These are phyloP conservation scores for Sapayoa aenigma DNA, from an alignment of 2,113 vertebrate genomes.

Conservation along the genomic window DNA sequence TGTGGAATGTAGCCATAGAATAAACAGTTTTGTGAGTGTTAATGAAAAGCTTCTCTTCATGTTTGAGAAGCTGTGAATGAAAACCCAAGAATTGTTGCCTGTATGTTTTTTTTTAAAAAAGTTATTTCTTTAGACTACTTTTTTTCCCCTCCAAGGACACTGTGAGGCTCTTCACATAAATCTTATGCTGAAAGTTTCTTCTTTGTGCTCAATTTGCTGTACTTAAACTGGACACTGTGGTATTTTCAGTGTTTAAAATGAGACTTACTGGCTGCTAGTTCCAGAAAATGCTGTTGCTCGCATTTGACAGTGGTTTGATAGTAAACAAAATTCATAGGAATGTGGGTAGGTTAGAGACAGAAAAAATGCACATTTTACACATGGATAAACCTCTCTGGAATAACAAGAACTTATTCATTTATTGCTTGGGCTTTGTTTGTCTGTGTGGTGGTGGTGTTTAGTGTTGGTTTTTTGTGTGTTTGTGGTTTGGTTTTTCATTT, in stretches of 20 bases:
- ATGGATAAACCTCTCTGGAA: neutral
- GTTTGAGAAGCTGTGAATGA: conserved; percentile 15
- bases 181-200: neutral
- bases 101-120: neutral
- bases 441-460: neutral
- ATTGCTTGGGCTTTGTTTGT: neutral
- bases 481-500: neutral
- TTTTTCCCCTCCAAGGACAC: neutral
- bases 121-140: neutral
- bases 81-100: neutral
- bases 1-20: neutral
- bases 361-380: neutral
- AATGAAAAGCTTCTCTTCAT: neutral
- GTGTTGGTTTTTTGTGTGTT: neutral
- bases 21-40: neutral
- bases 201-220: neutral
- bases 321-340: neutral
- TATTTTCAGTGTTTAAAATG: neutral
- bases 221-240: neutral
- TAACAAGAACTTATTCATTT: neutral
- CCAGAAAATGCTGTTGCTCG: neutral
- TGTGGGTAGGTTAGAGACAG: neutral
- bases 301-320: neutral
- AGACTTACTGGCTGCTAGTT: neutral
- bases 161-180: neutral